Base-by-base conservation (phyloP, 2,888 invertebrate genomes). In the Leptopilina drosophilae region DNA sequence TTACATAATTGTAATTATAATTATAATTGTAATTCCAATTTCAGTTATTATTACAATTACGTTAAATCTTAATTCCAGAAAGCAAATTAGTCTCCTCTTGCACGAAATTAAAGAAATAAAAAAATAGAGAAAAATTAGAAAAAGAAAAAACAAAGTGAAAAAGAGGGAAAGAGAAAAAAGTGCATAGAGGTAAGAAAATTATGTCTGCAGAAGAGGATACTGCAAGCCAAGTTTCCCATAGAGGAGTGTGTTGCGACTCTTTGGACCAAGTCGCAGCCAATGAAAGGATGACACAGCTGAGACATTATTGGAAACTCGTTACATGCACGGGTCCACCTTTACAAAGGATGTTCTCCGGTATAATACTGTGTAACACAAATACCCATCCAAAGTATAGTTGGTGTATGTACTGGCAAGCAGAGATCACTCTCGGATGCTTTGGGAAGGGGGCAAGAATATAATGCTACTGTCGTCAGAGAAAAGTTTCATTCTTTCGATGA, bases 291-390 rank as follows among this genome's bases (percentile, higher is more conserved):
- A 87, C 89, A 88, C 90, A 90, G 90, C 90, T 89, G 90, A 90
- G 88, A 90, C 91, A 90, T 91, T 91, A 91, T 91, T 90, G 91
- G 91, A 91, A 91, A 91, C 90, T 91, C 91, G 91, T 91, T 91
- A 91, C 90, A 89, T 89, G 89, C 89, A 89, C 87, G 85, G 87
- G 87, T 86, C 85, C 86, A 86, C 87, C 87, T 87, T 89, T 87
- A 87, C 89, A 88, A 87, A 88, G 87, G 85, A 82, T 76, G 81
- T 66, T 78, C 81, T 67, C 69, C 69, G 73, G 67, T 82, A 73
- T 79, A 79, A 80, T 49, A 49, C 49, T 79, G 76, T 83, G 82
- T 81, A 82, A 81, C 81, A 80, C 80, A 81, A 77, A 80, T 82
- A 76, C 62, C 67, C 53, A 26, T 33, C 49, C 11, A 67, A 67